Conservation (phyloP, 1,140 invertebrate species). For the Achatina immaculata region DNA sequence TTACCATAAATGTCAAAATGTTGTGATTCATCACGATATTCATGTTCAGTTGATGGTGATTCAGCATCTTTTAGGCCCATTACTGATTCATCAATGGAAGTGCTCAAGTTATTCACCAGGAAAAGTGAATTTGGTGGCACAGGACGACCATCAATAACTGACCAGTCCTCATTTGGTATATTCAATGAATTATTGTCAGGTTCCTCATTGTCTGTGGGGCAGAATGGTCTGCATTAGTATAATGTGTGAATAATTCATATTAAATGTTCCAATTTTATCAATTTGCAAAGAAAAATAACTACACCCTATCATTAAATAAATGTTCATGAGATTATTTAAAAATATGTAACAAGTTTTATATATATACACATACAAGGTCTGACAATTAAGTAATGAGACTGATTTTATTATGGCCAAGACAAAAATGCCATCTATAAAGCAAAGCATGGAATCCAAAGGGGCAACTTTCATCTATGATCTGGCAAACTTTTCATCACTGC, state of each 20-base stretch:
- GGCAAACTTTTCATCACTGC: too few relatives aligned
- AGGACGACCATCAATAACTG: neutral
- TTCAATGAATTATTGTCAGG: neutral
- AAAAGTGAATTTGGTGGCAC: neutral
- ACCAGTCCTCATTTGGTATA: slow-evolving; percentile 5
- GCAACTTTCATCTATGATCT: too few relatives aligned
- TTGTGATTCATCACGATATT: neutral
- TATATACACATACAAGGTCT: too few relatives aligned
- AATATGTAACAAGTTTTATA: neutral
- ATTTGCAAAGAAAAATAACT: neutral
- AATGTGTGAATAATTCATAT: too few relatives aligned
- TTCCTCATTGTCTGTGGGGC: neutral
- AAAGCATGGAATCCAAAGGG: too few relatives aligned
- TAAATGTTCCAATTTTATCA: neutral
- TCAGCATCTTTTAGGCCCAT: neutral
- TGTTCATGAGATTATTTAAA: neutral
- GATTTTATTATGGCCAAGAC: too few relatives aligned
- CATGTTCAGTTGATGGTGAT: too few relatives aligned
- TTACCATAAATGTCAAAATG: neutral
- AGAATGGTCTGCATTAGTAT: neutral
- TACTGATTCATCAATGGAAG: neutral
- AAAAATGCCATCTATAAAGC: too few relatives aligned
- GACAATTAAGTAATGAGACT: too few relatives aligned
- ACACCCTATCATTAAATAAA: neutral
- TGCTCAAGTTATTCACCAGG: neutral